phyloP scores from a whole-genome alignment of 1,140 invertebrate species.

The Ylistrum balloti region DNA sequence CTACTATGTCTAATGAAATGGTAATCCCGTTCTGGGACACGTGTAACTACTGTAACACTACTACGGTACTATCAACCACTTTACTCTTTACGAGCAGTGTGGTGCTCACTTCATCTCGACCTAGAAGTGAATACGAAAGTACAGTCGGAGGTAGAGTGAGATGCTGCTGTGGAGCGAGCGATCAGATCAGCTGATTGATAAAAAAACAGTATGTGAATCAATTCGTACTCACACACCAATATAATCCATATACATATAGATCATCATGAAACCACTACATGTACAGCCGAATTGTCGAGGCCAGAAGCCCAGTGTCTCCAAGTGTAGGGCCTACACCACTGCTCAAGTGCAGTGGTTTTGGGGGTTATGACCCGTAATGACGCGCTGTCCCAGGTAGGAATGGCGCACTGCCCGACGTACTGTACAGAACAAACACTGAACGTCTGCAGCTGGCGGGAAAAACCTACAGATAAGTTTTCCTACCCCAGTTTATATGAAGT shows the following conservation, averaged over 20 bases:
- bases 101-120: constrained; percentile 6
- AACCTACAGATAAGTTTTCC: not conserved
- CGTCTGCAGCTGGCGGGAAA: not conserved
- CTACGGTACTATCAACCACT: constrained; percentile 32
- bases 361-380: constrained; percentile 27
- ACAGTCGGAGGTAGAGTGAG: not conserved
- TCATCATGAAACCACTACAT: not conserved
- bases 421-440: not conserved
- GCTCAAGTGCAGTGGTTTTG: constrained; percentile 9
- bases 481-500: not conserved
- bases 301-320: not conserved
- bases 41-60: constrained; percentile 10
- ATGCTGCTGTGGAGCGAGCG: not conserved
- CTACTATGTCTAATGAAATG: not conserved
- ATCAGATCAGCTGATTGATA: constrained; percentile 38
- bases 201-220: not conserved
- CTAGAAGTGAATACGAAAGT: constrained; percentile 18
- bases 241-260: not conserved
- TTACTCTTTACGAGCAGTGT: not conserved
- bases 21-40: not conserved
- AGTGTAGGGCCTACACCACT: not conserved
- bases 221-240: not conserved
- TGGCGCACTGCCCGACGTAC: constrained; percentile 16
- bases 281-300: not conserved
- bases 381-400: constrained; percentile 19